Percentiles rank a stretch among this genome's conserved stretches.
These are phyloP conservation scores for Paracyclopina nana DNA, from an alignment of 1,140 invertebrate species.

Conservation along the genomic window DNA sequence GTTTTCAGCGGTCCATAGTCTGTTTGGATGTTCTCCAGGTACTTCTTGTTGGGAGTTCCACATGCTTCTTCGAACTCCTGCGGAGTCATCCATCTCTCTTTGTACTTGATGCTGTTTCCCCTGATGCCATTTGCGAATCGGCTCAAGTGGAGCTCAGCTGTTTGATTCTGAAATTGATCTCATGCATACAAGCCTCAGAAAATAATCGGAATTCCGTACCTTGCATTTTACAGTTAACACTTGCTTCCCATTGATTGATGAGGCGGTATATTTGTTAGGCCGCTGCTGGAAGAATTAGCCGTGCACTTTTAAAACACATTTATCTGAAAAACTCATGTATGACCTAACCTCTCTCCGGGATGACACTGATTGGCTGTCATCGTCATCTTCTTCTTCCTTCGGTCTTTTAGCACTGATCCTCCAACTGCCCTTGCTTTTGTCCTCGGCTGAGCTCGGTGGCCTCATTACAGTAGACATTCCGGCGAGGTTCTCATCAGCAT, in stretches of 20 bases:
- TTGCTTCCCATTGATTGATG: background rate
- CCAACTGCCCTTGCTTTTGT: background rate
- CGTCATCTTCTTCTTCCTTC: slow-evolving; percentile 2
- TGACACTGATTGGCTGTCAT: background rate
- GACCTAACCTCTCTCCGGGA: background rate
- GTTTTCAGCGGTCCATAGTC: slow-evolving; percentile 16
- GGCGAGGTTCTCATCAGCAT: background rate
- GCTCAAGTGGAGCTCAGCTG: slow-evolving; percentile 9
- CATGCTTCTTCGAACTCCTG: slow-evolving; percentile 10
- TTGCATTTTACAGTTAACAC: slow-evolving; percentile 3
- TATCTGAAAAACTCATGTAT: too few species aligned
- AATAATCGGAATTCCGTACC: background rate
- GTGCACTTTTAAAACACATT: too few species aligned
- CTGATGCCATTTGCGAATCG: slow-evolving; percentile 4
- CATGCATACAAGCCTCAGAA: background rate
- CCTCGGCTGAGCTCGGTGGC: too few species aligned
- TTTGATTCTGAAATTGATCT: too few species aligned
- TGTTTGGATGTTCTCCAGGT: slow-evolving; percentile 12
- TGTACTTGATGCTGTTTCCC: slow-evolving; percentile 9
- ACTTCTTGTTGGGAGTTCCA: slow-evolving; percentile 1
- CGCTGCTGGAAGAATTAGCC: background rate
- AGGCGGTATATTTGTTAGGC: background rate
- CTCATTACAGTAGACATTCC: too few species aligned
- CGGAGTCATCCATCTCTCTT: slow-evolving; percentile 13
- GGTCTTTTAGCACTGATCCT: background rate